Base-by-base conservation (phyloP, 2,888 invertebrate genomes). In the Rosalia funebris region DNA sequence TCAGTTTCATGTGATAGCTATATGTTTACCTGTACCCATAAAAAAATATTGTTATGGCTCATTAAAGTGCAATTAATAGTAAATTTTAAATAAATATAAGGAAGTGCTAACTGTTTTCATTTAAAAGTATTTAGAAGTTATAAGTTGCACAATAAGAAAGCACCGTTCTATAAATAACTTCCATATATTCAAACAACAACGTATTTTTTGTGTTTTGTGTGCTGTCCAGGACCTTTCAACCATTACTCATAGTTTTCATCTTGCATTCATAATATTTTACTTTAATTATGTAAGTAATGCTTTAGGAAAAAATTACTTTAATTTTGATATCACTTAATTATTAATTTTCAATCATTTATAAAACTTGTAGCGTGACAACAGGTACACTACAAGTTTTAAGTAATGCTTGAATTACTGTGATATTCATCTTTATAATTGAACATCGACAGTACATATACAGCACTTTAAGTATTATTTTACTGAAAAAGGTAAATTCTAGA, bases 61-160 rank as follows among this genome's bases (percentile, higher is more conserved):
- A 44, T 44, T 20, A 25, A 20, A 44, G n/a, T 11, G 25, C 20
- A 25, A 19, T 44, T 20, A 44, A 44, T 12, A 14, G 11, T 19
- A 11, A 44, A 12, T 20, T 17, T 41, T 41, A 17, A 41, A n/a
- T 41, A 17, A 16, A 41, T 41, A 41, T 9, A 41, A 17, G 12
- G 17, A 41, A 17, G 17, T 25, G 41, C 7, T 41, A 17, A 41
- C 16, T 41, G 17, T 3, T 14, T 39, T 25, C 14, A 15, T 39
- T 3, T 17, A 41, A 17, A 9, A 25, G 7, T 25, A 25, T 25
- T 25, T 25, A 25, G 25, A 7, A 25, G 25, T 5, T 25, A 25
- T 5, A 25, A 25, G 16, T 25, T 44, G 44, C 19, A 42, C 42
- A 20, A 42, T 25, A 14, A 25, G 9, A 25, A 44, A 44, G 25